A percentile compares a stretch with the other conserved stretches of the same genome.
These are phyloP conservation scores for Esox masquinongy DNA, from an alignment of 2,797 vertebrate species.

Conservation along the genomic window DNA sequence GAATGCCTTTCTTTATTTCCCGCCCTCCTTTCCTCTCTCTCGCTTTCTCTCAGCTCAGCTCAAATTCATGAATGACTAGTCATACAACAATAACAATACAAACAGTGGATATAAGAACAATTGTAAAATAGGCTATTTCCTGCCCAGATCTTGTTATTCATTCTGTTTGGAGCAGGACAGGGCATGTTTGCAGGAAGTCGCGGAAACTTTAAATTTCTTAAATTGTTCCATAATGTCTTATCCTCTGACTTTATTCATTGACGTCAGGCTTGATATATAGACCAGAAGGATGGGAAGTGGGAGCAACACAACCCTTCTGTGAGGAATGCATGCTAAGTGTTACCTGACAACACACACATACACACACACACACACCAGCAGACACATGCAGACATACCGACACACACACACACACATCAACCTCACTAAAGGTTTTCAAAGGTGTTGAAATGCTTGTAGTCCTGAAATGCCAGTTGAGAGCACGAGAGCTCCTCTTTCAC, in stretches of 20 bases:
- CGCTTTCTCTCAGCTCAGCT: conserved; percentile 29
- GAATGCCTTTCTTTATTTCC: conserved; percentile 6
- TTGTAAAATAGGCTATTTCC: too few species aligned
- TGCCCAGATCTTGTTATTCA: too few species aligned
- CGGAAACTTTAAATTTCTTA: conserved; percentile 51
- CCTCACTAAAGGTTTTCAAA: conserved; percentile 39
- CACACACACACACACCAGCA: conserved; percentile 36
- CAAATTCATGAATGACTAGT: conserved; percentile 62
- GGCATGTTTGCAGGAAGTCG: conserved; percentile 74
- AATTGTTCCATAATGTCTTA: background rate
- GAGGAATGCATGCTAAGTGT: conserved; percentile 55
- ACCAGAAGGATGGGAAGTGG: conserved; percentile 62
- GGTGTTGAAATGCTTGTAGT: conserved; percentile 76
- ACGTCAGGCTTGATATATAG: conserved; percentile 73
- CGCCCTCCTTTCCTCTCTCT: background rate
- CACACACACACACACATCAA: background rate
- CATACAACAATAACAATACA: too few species aligned
- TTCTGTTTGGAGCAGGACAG: conserved; percentile 65
- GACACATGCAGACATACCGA: conserved; percentile 18
- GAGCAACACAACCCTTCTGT: conserved; percentile 61
- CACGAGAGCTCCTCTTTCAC: conserved; percentile 62
- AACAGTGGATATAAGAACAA: too few species aligned
- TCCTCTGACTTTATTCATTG: conserved; percentile 54
- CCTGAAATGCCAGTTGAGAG: conserved; percentile 75
- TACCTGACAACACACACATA: conserved; percentile 13